These are phyloP conservation scores for Etia nguti DNA, from an alignment of 2,113 vertebrate genomes.

Conservation along the genomic window DNA sequence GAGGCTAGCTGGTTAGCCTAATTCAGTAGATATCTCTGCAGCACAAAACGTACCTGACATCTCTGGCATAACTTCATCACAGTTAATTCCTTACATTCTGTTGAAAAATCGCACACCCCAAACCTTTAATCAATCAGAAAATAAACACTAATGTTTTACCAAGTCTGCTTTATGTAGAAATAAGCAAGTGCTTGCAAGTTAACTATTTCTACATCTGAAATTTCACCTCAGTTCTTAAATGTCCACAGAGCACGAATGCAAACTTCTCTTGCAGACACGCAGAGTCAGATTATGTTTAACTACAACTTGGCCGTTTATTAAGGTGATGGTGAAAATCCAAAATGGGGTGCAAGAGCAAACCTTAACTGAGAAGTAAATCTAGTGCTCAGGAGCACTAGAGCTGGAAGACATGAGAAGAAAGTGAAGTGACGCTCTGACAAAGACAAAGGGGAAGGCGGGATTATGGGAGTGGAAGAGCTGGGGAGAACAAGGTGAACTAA, in stretches of 20 bases:
- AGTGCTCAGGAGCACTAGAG: neutral
- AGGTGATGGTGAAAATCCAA: neutral
- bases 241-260: rapidly evolving
- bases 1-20: neutral
- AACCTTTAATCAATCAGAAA: neutral
- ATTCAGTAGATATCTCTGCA: neutral
- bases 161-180: neutral
- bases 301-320: neutral
- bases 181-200: neutral
- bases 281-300: neutral
- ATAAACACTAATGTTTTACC: neutral
- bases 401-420: neutral
- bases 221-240: neutral
- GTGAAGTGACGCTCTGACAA: neutral
- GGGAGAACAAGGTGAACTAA: neutral
- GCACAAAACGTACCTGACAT: neutral
- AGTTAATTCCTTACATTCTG: neutral
- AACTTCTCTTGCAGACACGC: neutral
- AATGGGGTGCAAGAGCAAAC: neutral
- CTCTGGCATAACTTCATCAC: neutral
- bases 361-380: neutral
- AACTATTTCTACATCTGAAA: neutral
- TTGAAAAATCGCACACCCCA: neutral
- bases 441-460: neutral
- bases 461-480: neutral